Evolutionary conservation across 2,888 invertebrate species (phyloP).

Genomic region (Oscheius myriophilus): DNA sequence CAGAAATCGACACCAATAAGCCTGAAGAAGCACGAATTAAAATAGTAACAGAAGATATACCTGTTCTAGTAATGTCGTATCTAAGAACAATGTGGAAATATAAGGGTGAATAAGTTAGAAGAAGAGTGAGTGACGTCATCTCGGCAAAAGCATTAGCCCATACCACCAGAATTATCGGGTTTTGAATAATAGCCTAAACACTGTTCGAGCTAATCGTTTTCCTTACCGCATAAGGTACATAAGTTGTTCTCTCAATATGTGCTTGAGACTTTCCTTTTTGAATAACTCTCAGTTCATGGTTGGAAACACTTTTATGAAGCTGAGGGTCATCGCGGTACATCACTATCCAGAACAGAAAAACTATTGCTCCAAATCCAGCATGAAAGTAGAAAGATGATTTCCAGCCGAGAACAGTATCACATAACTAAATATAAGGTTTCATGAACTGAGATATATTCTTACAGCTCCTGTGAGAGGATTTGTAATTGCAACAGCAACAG

Average conservation of each 20-base stretch:
- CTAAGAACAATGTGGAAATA: slow-evolving; percentile 60
- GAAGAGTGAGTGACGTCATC: slow-evolving; percentile 59
- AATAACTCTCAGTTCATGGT: slow-evolving; percentile 54
- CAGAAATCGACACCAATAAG: slow-evolving; percentile 35
- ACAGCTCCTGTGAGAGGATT: slow-evolving; percentile 63
- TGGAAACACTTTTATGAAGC: slow-evolving; percentile 36
- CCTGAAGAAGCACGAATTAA: slow-evolving; percentile 15
- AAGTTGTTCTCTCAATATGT: slow-evolving; percentile 60
- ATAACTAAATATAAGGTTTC: slow-evolving; percentile 38
- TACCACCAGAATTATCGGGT: slow-evolving; percentile 54
- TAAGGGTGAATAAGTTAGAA: slow-evolving; percentile 64
- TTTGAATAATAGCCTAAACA: slow-evolving; percentile 57
- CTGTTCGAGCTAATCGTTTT: too few species aligned
- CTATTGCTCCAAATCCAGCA: slow-evolving; percentile 36
- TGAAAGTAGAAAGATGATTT: slow-evolving; percentile 64
- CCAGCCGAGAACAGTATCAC: slow-evolving; percentile 59
- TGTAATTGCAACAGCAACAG: slow-evolving; percentile 57
- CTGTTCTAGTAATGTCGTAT: slow-evolving; percentile 53
- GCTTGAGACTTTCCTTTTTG: slow-evolving; percentile 61
- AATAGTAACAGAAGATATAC: slow-evolving; percentile 14
- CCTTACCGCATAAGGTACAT: slow-evolving; percentile 59
- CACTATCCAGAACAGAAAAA: slow-evolving; percentile 48
- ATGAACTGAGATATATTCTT: slow-evolving; percentile 6
- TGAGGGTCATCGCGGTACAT: slow-evolving; percentile 57
- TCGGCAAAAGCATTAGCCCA: slow-evolving; percentile 66